phyloP scores from a whole-genome alignment of 2,888 invertebrate species.

The Bellardia pandia region DNA sequence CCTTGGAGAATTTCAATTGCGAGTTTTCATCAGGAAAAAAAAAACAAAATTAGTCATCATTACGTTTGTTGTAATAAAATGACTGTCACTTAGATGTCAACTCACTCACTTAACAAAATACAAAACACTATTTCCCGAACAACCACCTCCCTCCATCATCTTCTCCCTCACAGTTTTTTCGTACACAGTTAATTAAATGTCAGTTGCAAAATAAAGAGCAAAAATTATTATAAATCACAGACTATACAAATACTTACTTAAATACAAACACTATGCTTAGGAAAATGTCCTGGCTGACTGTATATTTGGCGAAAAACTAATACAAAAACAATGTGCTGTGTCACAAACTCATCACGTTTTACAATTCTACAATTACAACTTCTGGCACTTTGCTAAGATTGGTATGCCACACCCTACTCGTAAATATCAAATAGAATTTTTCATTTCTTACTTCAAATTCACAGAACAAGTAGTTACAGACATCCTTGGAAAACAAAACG shows the following conservation, averaged over 20 bases:
- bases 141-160: neutral
- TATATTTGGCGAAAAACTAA: slow-evolving; percentile 24
- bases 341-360: slow-evolving; percentile 73
- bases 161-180: neutral
- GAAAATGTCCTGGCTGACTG: slow-evolving; percentile 28
- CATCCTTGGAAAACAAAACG: slow-evolving; percentile 30
- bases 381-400: slow-evolving; percentile 36
- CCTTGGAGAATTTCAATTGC: slow-evolving; percentile 58
- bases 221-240: slow-evolving; percentile 76
- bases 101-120: slow-evolving; percentile 50
- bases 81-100: slow-evolving; percentile 74
- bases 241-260: slow-evolving; percentile 38
- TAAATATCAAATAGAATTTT: slow-evolving; percentile 50
- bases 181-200: slow-evolving; percentile 76
- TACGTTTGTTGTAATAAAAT: slow-evolving; percentile 71
- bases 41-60: slow-evolving; percentile 68
- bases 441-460: slow-evolving; percentile 35
- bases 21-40: slow-evolving; percentile 20
- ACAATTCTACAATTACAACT: slow-evolving; percentile 55
- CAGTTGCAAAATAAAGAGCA: slow-evolving; percentile 74
- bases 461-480: slow-evolving; percentile 56
- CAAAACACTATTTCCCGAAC: slow-evolving; percentile 31
- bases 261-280: neutral
- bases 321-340: slow-evolving; percentile 70
- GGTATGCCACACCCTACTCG: slow-evolving; percentile 65